Base-by-base conservation (phyloP, 2,797 vertebrate genomes). In the Aythya fuligula region DNA sequence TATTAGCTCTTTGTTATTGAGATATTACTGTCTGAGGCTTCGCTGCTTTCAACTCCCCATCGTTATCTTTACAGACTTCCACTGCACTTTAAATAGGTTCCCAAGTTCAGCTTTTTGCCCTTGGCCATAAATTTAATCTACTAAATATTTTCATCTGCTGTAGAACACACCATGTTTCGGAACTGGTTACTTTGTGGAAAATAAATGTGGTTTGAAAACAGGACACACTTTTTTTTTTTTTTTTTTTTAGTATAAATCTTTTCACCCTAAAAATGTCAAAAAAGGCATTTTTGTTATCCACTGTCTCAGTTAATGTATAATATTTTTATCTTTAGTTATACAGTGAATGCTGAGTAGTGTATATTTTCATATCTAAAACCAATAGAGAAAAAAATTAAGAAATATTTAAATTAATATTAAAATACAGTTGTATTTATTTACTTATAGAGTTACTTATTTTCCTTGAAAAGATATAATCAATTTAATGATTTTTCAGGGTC, bases 141-240 rank as follows among this genome's bases (percentile, higher is more conserved):
- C 96, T 95, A 96, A 96, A 96, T 94, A 97, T 96, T 97, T 96
- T 96, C 94, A 89, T 95, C 95, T 94, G 91, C 88, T 93, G 66
- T 66, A 83, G 88, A 90, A 92, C 8, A 3, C 77, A 87, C 41
- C 61, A 87, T 4, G 1, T 61, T 76, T 72, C 82, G 67, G 74
- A 95, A 91, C 80, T 94, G 79, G 60, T 95, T 90, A 86, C 88
- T 95, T 76, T 79, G 75, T 62, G 69, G 78, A 83, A 96, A 92
- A 93, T 75, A 93, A 83, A 94, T 93, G 67, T 4, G 5, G 27
- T 56, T 87, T 85, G 54, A 89, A 92, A 94, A 81, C 19, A 90
- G 38, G 65, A 85, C 58, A 58, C 3, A 5, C 7, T 89, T 93
- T 19, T 84, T 73, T 77, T 85, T 56, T 24, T 56, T 24, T 70